Base-by-base conservation (phyloP, 2,888 invertebrate species). In the Thecophora atra region DNA sequence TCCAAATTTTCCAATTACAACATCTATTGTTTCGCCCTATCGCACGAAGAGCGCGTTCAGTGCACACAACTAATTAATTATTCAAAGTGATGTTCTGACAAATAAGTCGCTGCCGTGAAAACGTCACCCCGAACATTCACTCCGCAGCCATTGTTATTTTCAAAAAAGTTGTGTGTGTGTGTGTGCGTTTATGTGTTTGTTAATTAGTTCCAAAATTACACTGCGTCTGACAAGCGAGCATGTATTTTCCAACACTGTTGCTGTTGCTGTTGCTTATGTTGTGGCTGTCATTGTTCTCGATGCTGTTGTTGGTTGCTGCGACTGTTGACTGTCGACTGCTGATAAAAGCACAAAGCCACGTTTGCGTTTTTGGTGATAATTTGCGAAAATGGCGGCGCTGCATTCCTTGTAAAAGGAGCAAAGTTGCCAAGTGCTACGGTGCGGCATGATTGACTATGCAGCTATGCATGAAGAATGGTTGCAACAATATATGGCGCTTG, bases 51-150 rank as follows among this genome's bases (percentile, higher is more conserved):
- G 44, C 24, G 67, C 52, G 67, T 67, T 67, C 67, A 54, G 52
- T 67, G 54, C 52, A 67, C 54, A 30, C 8, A 8, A 21, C 67
- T 67, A 67, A 67, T 67, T 67, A 67, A 56, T 67, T 67, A 67
- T 54, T 67, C 52, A 54, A 66, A 30, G 28, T 67, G 67, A 67
- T 67, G 54, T 67, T 54, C 67, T 54, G 67, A 67, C 67, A 67
- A 67, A 67, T 67, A 67, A 21, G 42, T 67, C 37, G 54, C n/a
- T 28, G 60, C 60, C 28, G n/a, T n/a, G n/a, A n/a, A n/a, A n/a
- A 37, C 26, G 52, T 37, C 24, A 24, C 63, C 63, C 19, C n/a
- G 21, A 21, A 21, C 66, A 19, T 42, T 15, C 17, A 17, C 64
- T 37, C 11, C 11, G 37, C 37, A 1, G 24, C 28, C 60, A 30